Percentiles rank a stretch among this genome's conserved stretches.
Conservation (phyloP, 2,113 vertebrate genomes). For the Nesogale talazaci region DNA sequence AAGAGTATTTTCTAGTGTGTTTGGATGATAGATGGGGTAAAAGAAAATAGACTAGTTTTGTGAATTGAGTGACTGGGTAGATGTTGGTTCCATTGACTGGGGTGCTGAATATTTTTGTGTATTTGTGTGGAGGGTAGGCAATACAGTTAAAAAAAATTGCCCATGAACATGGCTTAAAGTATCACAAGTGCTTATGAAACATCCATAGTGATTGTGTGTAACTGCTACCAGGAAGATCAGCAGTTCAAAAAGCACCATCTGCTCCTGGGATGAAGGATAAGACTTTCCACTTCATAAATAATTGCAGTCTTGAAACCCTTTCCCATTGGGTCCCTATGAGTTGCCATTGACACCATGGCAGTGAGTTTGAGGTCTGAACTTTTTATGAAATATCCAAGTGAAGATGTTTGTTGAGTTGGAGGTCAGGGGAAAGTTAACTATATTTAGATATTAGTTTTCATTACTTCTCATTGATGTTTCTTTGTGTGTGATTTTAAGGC, state of each 20-base stretch:
- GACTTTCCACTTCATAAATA: too few species aligned
- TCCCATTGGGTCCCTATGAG: too few species aligned
- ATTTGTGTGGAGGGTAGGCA: not conserved
- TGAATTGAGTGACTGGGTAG: not conserved
- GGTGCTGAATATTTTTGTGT: not conserved
- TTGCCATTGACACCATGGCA: too few species aligned
- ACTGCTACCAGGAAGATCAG: too few species aligned
- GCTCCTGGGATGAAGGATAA: too few species aligned
- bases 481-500: too few species aligned
- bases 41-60: not conserved
- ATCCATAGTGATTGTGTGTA: not conserved
- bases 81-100: not conserved
- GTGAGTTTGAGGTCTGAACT: too few species aligned
- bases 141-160: not conserved
- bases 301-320: too few species aligned
- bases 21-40: not conserved
- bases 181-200: not conserved
- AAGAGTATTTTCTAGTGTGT: not conserved
- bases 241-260: too few species aligned
- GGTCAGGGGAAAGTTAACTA: not conserved
- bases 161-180: not conserved
- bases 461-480: not conserved
- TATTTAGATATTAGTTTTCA: not conserved
- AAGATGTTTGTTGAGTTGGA: not conserved
- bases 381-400: not conserved